Evolutionary conservation across 2,888 invertebrate genomes (phyloP).

Genomic region (Linnaemya vulpina): DNA sequence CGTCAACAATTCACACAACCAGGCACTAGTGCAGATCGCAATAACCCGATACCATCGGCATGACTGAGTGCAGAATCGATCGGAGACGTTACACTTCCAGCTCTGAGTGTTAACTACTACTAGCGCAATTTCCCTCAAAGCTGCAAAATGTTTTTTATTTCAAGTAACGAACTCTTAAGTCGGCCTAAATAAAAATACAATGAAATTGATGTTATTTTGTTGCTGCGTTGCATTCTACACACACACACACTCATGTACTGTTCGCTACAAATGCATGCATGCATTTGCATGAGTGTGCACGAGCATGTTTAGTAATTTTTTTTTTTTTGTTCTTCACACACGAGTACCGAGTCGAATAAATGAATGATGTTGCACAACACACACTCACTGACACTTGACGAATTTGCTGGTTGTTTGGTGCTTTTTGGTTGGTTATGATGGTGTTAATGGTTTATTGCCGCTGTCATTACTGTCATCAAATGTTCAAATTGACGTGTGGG

Average conservation of each 20-base stretch:
- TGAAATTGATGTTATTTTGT: not conserved
- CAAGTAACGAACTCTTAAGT: not conserved
- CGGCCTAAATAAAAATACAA: not conserved
- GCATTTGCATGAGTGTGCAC: not conserved
- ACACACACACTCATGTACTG: not conserved
- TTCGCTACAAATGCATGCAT: not conserved
- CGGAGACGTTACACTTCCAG: too few relatives aligned
- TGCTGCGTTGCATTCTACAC: not conserved
- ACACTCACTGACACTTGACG: slow-evolving; percentile 33
- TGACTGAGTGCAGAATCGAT: too few relatives aligned
- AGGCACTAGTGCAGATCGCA: too few relatives aligned
- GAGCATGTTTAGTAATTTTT: not conserved
- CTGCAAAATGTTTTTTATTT: too few relatives aligned
- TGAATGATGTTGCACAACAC: slow-evolving; percentile 30
- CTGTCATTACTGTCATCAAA: slow-evolving; percentile 66
- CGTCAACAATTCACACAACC: too few relatives aligned
- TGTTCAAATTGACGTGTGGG: slow-evolving; percentile 59
- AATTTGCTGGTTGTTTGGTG: slow-evolving; percentile 40
- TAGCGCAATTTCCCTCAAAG: too few relatives aligned
- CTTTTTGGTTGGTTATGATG: slow-evolving; percentile 51
- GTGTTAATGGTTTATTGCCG: slow-evolving; percentile 67
- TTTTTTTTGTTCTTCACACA: not conserved
- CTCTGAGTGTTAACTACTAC: too few relatives aligned
- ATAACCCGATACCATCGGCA: too few relatives aligned
- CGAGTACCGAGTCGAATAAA: not conserved